Conservation (phyloP, 2,113 vertebrate species). For the Paramisgurnus dabryanus region DNA sequence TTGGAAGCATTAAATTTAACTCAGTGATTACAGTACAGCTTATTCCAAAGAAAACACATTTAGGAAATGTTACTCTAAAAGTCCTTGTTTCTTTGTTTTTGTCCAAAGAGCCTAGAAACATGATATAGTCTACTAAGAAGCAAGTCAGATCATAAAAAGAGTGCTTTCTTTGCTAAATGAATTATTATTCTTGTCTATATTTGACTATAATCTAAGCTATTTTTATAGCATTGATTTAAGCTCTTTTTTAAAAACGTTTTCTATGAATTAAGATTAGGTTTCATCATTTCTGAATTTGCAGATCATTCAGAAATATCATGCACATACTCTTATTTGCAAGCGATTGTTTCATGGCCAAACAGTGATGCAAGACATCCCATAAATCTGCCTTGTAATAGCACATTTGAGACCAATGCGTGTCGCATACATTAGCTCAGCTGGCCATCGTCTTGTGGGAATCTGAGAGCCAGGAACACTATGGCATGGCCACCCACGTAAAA, state of each 20-base stretch:
- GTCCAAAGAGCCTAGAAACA: conserved; percentile 36
- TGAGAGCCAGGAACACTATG: conserved; percentile 11
- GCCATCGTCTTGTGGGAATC: background rate
- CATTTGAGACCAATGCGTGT: background rate
- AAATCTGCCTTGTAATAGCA: conserved; percentile 3
- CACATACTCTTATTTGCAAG: background rate
- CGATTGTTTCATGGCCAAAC: background rate
- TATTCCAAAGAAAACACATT: conserved; percentile 52
- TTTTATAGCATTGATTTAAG: no score
- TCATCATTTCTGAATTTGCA: background rate
- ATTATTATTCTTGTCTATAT: background rate
- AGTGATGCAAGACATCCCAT: background rate
- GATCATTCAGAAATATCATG: background rate
- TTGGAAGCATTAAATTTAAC: conserved; percentile 45
- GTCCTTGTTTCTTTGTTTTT: conserved; percentile 43
- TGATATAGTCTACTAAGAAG: conserved; percentile 2
- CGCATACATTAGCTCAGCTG: background rate
- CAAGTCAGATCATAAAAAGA: conserved; percentile 23
- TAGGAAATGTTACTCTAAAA: conserved; percentile 49
- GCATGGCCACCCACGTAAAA: no score
- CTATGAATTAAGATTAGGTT: background rate
- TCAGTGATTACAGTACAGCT: conserved; percentile 16
- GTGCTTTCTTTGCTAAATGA: conserved; percentile 8
- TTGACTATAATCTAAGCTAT: background rate
- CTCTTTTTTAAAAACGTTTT: background rate